Percentiles rank a stretch among this genome's conserved stretches.
phyloP scores from a whole-genome alignment of 2,888 invertebrate genomes.

The Cremastobaeus sp. region DNA sequence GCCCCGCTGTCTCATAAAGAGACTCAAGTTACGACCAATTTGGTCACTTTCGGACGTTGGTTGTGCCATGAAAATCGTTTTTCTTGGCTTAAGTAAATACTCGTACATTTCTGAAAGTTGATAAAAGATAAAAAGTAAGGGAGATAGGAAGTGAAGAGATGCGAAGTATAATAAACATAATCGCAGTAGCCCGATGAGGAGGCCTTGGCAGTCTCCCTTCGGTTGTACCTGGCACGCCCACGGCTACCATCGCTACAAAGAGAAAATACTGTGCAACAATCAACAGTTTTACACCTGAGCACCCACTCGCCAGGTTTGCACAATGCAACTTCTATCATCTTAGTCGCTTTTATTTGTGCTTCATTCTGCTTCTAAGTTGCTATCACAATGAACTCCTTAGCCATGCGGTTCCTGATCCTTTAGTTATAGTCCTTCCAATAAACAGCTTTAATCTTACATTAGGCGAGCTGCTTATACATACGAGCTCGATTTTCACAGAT shows the following conservation, averaged over 20 bases:
- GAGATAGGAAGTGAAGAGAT: conserved; percentile 65
- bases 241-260: conserved; percentile 73
- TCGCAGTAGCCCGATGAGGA: conserved; percentile 68
- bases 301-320: conserved; percentile 62
- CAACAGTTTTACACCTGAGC: conserved; percentile 77
- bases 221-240: conserved; percentile 76
- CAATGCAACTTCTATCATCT: conserved; percentile 43
- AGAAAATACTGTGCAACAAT: conserved; percentile 75
- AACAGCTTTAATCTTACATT: too few relatives aligned
- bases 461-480: too few relatives aligned
- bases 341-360: conserved; percentile 41
- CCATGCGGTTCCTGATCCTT: conserved; percentile 65
- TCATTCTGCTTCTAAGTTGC: conserved; percentile 44
- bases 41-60: too few relatives aligned
- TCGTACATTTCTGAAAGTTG: conserved; percentile 51
- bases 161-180: conserved; percentile 73
- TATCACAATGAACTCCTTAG: conserved; percentile 56
- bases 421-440: conserved; percentile 67
- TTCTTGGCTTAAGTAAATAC: conserved; percentile 55
- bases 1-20: too few relatives aligned
- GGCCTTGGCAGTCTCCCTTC: conserved; percentile 76
- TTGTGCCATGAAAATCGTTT: neutral
- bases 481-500: too few relatives aligned
- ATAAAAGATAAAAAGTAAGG: conserved; percentile 38
- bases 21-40: too few relatives aligned